phyloP scores from a whole-genome alignment of 2,888 invertebrate species.

The Chironomus tentans region DNA sequence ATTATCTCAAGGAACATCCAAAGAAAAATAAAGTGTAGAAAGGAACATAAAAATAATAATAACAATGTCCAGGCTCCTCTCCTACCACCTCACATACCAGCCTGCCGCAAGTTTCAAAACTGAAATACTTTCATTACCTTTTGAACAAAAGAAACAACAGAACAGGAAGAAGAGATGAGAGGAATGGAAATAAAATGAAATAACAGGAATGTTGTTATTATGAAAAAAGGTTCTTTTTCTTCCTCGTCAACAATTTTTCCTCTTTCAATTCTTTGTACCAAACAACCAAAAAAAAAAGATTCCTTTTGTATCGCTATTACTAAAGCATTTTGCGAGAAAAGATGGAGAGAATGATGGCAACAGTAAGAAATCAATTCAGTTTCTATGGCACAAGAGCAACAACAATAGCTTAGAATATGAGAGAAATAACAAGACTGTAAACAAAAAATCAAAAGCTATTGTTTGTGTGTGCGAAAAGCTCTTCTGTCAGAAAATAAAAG shows the following conservation, averaged over 20 bases:
- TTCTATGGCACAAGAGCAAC: neutral
- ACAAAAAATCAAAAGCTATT: constrained; percentile 1
- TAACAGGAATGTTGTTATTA: neutral
- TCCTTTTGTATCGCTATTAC: neutral
- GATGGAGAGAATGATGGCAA: constrained; percentile 1
- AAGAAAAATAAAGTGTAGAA: neutral
- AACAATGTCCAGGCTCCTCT: neutral
- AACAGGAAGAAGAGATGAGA: neutral
- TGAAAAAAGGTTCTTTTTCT: neutral
- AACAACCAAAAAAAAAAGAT: neutral
- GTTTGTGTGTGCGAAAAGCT: neutral
- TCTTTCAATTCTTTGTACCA: neutral
- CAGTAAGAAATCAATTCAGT: constrained; percentile 10
- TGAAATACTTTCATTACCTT: neutral
- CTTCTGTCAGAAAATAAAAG: neutral
- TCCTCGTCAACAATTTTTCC: neutral
- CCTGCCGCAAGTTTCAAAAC: neutral
- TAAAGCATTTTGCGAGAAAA: neutral
- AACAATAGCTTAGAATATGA: too few species aligned
- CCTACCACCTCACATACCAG: neutral
- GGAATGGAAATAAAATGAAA: neutral
- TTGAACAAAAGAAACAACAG: neutral
- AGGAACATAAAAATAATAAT: neutral
- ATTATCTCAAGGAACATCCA: neutral
- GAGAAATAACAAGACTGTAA: neutral